Base-by-base conservation (phyloP, 2,113 vertebrate genomes). In the Odocoileus hemionus region DNA sequence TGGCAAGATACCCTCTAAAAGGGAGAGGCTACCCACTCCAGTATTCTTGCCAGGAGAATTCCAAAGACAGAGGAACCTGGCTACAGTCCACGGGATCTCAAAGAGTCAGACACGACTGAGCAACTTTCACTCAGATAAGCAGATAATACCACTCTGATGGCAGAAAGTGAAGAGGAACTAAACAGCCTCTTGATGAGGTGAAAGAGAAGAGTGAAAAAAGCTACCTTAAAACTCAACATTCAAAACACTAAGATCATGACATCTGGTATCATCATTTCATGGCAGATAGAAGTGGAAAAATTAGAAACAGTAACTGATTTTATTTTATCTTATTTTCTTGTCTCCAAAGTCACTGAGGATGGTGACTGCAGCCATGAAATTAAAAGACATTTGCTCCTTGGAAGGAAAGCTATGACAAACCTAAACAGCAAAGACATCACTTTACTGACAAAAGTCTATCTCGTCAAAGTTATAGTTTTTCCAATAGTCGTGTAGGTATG, bases 401-500 rank as follows among this genome's bases (percentile, higher is more conserved):
- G 19, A 39, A 70, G 2, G 19, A 70, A 70, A 70, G 67, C n/a
- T 70, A 23, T 39, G 67, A 39, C 4, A 39, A 39, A 39, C 67
- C 21, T 70, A 70, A 70, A 70, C 19, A 70, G 5, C 67, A 39
- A 70, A 39, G n/a, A 70, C 67, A 70, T 70, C 67, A 39, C 9
- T 70, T 70, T 23, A 19, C 19, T 39, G 19, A 70, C n/a, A 70
- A 70, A 70, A 39, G n/a, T 70, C n/a, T 0, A 0, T 70, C 67
- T 70, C 5, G 0, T 70, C n/a, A 39, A 70, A 12, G 19, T 36
- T 6, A 70, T 39, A 2, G 10, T 13, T 70, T 39, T 23, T 70
- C 67, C 10, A 70, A 19, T 70, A 70, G 12, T 12, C 1, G 0
- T 39, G 4, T 3, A 39, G 1, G 67, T 36, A 39, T 70, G 5